A percentile compares a stretch with the other conserved stretches of the same genome.
Conservation (phyloP, 1,140 invertebrate species). For the Oryzaephilus surinamensis region DNA sequence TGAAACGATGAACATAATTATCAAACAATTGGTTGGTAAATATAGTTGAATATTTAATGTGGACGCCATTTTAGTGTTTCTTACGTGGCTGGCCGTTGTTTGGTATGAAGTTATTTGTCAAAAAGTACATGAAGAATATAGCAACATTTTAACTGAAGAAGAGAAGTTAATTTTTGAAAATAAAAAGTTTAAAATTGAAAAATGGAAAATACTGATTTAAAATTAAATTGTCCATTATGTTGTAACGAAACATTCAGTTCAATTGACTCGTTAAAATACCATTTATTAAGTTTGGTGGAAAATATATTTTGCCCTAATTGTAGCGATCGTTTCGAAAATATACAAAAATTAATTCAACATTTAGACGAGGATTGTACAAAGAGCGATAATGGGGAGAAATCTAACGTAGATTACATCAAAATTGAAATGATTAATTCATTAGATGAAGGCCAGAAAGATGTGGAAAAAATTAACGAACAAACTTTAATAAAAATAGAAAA, state of each 20-base stretch:
- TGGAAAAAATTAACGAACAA: constrained; percentile 9
- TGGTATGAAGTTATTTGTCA: too few relatives aligned
- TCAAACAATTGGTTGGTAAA: too few relatives aligned
- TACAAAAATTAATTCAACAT: constrained; percentile 51
- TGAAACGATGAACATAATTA: too few relatives aligned
- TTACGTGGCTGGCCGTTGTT: too few relatives aligned
- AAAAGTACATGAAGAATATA: too few relatives aligned
- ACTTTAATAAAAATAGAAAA: constrained; percentile 17
- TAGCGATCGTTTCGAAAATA: constrained; percentile 47
- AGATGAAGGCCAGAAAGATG: constrained; percentile 24
- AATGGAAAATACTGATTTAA: too few relatives aligned
- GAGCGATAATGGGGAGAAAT: too few relatives aligned
- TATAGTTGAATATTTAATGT: too few relatives aligned
- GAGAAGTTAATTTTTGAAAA: constrained; percentile 4
- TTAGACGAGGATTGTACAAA: constrained; percentile 50
- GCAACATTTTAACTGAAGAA: constrained; percentile 4
- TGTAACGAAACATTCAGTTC: constrained; percentile 49
- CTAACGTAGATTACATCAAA: constrained; percentile 47
- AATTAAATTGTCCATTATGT: constrained; percentile 52
- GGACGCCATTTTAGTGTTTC: too few relatives aligned
- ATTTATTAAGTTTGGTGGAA: constrained; percentile 45
- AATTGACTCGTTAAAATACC: constrained; percentile 44
- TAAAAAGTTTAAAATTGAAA: too few relatives aligned
- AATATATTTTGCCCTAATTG: constrained; percentile 51
- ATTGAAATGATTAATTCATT: constrained; percentile 32